phyloP scores from a whole-genome alignment of 1,140 invertebrate species.

The Trichomalopsis sarcophagae region DNA sequence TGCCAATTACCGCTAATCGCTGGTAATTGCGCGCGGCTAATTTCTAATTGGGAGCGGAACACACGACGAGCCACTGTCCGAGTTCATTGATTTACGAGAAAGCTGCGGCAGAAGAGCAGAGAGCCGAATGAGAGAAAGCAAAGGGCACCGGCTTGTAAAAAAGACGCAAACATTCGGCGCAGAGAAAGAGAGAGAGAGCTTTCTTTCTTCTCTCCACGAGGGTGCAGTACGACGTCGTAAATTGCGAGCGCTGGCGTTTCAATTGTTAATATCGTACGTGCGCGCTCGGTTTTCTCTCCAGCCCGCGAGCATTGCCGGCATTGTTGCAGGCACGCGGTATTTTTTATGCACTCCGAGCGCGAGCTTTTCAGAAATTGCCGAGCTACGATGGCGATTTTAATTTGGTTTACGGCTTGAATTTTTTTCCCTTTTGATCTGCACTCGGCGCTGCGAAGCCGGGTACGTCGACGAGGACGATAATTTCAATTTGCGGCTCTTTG shows the following conservation, averaged over 20 bases:
- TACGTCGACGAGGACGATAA: not conserved
- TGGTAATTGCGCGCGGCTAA: conserved; percentile 65
- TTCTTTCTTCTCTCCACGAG: not conserved
- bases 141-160: conserved; percentile 32
- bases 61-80: conserved; percentile 33
- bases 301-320: not conserved
- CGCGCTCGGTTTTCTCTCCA: conserved; percentile 5
- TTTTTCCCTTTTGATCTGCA: not conserved
- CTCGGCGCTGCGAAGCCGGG: not conserved
- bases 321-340: not conserved
- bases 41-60: conserved; percentile 65
- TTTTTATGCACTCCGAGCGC: conserved; percentile 11
- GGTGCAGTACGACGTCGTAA: conserved; percentile 1
- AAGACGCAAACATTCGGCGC: not conserved
- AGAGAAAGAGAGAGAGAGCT: not conserved
- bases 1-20: conserved; percentile 68
- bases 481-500: not conserved
- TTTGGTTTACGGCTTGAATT: not conserved
- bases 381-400: not conserved
- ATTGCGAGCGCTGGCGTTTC: conserved; percentile 31
- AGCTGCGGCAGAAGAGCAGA: not conserved
- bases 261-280: conserved; percentile 38
- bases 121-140: not conserved
- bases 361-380: conserved; percentile 16
- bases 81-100: conserved; percentile 40